Evolutionary conservation across 2,113 vertebrate genomes (phyloP), one percentile per base, ranked within the genome.

Genomic region (Mesoclemmys tuberculata): DNA sequence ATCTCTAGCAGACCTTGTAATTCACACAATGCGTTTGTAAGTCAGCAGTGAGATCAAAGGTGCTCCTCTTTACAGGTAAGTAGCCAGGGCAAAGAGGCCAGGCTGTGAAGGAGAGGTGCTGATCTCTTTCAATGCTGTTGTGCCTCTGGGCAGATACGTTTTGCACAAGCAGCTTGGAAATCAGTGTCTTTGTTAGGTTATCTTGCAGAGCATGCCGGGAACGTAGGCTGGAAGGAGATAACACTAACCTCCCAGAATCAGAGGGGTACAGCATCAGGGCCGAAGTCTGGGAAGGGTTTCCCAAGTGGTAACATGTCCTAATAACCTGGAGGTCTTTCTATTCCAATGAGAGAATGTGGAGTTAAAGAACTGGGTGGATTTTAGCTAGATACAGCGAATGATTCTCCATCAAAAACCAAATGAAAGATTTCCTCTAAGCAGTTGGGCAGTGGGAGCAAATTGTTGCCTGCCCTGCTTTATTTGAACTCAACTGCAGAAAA

Each of bases 381-480:
- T 44, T 11, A 77, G 3, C 74, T 46, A 46, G 71, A 13, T 38
- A 4, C 71, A 41, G 3, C 10, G 38, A 46, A 26, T 68, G 35
- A n/a, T 22, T 44, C 41, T 26, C 71, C 71, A 27, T 24, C n/a
- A 44, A 41, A 24, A 44, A 27, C 44, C 75, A 29, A 48, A 1
- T 48, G 75, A 78, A 1, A 26, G 13, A 12, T 46, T 44, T 52
- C 41, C 35, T n/a, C 5, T 5, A 82, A 54, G 61, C 3, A 27
- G 85, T 12, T 31, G 83, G 38, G 55, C n/a, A 74, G 71, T 79
- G 71, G 58, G 74, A 46, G 24, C 27, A 29, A 8, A 44, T 2
- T 0, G 14, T 35, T 3, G 12, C 89, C 41, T 24, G 31, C 8
- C n/a, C 49, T 51, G 55, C 85, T 85, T 77, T 0, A 0, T 27